Evolutionary conservation across 2,888 invertebrate species (phyloP).

Genomic region (Eristalinus sepulchralis): DNA sequence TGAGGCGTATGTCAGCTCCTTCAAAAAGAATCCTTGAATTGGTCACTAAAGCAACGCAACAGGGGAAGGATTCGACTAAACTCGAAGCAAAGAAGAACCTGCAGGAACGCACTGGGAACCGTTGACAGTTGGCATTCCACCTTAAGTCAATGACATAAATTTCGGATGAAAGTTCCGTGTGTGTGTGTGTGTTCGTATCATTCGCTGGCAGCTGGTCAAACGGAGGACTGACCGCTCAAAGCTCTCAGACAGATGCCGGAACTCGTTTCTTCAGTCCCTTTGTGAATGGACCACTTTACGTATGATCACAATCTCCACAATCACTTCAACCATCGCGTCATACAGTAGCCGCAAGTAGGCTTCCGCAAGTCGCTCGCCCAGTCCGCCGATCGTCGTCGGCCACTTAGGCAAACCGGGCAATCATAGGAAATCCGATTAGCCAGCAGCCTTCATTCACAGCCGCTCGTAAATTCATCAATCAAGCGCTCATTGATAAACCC

Average conservation of each 20-base stretch:
- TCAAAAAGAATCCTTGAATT: too few species aligned
- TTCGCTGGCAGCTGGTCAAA: background rate
- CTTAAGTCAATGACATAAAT: too few species aligned
- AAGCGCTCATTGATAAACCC: conserved; percentile 29
- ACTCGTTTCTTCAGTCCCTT: background rate
- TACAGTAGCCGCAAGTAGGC: background rate
- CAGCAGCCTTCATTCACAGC: background rate
- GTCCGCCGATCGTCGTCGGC: background rate
- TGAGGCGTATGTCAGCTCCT: too few species aligned
- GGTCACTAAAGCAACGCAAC: too few species aligned
- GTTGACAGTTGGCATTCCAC: too few species aligned
- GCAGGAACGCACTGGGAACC: too few species aligned
- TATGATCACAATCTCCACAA: background rate
- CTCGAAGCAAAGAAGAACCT: too few species aligned
- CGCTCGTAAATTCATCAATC: conserved; percentile 53
- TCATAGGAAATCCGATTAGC: background rate
- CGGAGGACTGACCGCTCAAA: background rate
- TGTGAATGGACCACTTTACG: background rate
- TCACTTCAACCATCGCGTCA: background rate
- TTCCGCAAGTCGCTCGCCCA: background rate
- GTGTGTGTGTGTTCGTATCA: too few species aligned
- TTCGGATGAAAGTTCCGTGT: background rate
- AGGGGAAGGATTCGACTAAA: too few species aligned
- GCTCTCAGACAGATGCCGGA: background rate
- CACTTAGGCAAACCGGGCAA: background rate